Conservation (phyloP, 2,113 vertebrate genomes). For the Poeciliopsis retropinna region DNA sequence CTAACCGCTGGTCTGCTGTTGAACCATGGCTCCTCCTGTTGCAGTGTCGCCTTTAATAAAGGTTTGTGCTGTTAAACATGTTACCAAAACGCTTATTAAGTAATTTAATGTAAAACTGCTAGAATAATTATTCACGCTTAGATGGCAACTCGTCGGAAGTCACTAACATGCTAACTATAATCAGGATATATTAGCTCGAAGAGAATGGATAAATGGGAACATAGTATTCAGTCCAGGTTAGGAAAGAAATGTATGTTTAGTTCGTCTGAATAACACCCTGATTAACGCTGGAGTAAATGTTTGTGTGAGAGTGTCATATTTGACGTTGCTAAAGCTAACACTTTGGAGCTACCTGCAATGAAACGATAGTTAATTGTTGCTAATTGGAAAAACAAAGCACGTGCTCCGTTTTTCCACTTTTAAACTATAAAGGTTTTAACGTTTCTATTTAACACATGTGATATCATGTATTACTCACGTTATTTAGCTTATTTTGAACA, state of each 20-base stretch:
- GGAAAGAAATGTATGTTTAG: background rate
- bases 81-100: accelerated
- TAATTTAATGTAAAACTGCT: background rate
- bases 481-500: background rate
- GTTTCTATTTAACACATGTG: background rate
- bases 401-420: background rate
- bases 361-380: background rate
- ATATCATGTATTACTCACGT: background rate
- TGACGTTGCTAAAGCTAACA: background rate
- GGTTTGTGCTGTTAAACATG: constrained; percentile 70
- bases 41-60: constrained; percentile 91
- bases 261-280: background rate
- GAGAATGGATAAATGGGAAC: background rate
- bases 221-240: background rate
- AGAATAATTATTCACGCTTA: background rate
- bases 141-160: background rate
- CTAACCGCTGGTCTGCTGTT: constrained; percentile 11
- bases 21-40: constrained; percentile 86
- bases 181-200: constrained; percentile 17
- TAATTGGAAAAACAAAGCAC: background rate
- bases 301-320: background rate
- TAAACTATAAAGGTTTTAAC: background rate
- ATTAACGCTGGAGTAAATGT: background rate
- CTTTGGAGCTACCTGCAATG: background rate
- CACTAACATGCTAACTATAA: constrained; percentile 22